Percentiles rank a stretch among this genome's conserved stretches.
Evolutionary conservation across 2,888 invertebrate species (phyloP).

Genomic region (Hipparchia sbordonii): DNA sequence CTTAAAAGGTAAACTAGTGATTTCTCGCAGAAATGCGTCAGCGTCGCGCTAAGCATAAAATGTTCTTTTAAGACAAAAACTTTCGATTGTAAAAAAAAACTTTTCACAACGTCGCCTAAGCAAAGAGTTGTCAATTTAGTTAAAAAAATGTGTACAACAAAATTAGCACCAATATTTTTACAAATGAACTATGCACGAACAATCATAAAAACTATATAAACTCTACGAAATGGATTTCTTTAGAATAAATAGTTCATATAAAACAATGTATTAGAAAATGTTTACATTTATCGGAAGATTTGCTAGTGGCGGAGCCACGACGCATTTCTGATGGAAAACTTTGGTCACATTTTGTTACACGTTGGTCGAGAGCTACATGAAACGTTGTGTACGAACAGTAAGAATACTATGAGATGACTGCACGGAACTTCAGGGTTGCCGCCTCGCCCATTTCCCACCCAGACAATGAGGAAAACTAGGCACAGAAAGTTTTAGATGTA

Average conservation of each 20-base stretch:
- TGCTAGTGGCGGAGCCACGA: slow-evolving; percentile 37
- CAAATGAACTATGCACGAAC: slow-evolving; percentile 69
- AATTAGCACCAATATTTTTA: slow-evolving; percentile 54
- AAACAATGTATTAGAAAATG: slow-evolving; percentile 70
- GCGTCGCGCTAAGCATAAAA: too few relatives aligned
- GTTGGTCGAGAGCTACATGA: slow-evolving; percentile 58
- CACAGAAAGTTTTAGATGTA: too few relatives aligned
- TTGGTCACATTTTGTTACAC: slow-evolving; percentile 69
- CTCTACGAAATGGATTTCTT: slow-evolving; percentile 63
- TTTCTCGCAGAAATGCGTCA: too few relatives aligned
- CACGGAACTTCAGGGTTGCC: not conserved
- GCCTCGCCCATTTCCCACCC: not conserved
- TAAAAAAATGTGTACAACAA: too few relatives aligned
- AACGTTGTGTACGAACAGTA: slow-evolving; percentile 8
- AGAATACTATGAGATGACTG: slow-evolving; percentile 10
- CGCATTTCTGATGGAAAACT: slow-evolving; percentile 71
- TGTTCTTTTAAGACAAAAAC: too few relatives aligned
- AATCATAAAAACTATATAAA: slow-evolving; percentile 72
- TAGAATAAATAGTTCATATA: slow-evolving; percentile 74
- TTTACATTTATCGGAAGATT: slow-evolving; percentile 61
- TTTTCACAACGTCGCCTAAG: too few relatives aligned
- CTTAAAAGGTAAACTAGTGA: too few relatives aligned
- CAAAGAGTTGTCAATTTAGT: too few relatives aligned
- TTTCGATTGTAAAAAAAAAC: too few relatives aligned
- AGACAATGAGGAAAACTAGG: too few relatives aligned